Percentiles rank a stretch among this genome's conserved stretches.
Conservation (phyloP, 1,140 invertebrate species). For the Drosophila funebris region DNA sequence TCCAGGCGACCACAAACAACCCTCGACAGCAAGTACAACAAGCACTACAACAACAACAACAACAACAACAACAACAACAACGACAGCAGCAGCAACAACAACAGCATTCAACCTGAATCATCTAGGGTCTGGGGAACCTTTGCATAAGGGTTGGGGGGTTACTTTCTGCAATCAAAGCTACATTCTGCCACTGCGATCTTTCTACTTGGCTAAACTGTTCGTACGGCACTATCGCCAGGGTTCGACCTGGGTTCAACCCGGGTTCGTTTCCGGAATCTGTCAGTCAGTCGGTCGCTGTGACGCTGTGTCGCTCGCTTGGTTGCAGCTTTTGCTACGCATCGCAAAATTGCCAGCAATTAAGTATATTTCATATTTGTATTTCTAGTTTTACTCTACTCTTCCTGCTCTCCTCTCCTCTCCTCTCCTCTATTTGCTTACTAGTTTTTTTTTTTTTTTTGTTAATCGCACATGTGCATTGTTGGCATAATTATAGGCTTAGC, state of each 20-base stretch:
- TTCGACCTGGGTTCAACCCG: constrained; percentile 21
- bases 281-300: constrained; percentile 18
- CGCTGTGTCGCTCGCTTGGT: constrained; percentile 7
- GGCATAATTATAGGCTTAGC: constrained; percentile 74
- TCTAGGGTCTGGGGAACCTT: constrained; percentile 3
- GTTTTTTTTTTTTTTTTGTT: constrained; percentile 5
- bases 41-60: constrained; percentile 28
- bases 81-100: no score
- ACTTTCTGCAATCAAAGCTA: constrained; percentile 65
- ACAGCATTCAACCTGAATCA: constrained; percentile 26
- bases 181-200: constrained; percentile 51
- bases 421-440: not conserved
- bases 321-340: constrained; percentile 43
- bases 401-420: not conserved
- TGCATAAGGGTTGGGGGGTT: constrained; percentile 51
- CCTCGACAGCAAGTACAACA: constrained; percentile 55
- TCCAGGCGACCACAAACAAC: constrained; percentile 60
- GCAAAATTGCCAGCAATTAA: constrained; percentile 69
- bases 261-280: constrained; percentile 30
- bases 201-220: constrained; percentile 64
- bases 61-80: constrained; percentile 42
- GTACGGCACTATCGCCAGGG: constrained; percentile 11
- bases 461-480: constrained; percentile 56
- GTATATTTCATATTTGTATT: constrained; percentile 23
- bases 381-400: constrained; percentile 6